These are phyloP conservation scores for Phyto melanocephala DNA, from an alignment of 2,888 invertebrate genomes.

Conservation along the genomic window DNA sequence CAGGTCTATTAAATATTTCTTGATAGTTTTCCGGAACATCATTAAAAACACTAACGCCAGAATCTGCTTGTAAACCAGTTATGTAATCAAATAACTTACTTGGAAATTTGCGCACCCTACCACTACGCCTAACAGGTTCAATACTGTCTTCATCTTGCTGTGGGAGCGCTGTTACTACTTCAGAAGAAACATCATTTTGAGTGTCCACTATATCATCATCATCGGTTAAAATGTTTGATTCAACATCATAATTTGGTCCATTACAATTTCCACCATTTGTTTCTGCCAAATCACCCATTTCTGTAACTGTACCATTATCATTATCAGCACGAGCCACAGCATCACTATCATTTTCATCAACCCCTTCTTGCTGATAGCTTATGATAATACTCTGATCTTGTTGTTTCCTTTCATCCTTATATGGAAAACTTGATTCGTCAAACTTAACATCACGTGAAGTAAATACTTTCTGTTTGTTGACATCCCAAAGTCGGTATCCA, in stretches of 20 bases:
- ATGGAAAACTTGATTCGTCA: conserved; percentile 23
- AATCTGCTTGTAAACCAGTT: neutral
- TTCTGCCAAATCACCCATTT: neutral
- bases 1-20: neutral
- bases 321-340: neutral
- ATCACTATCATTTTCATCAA: neutral
- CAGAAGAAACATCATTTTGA: neutral
- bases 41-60: neutral
- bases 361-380: conserved; percentile 22
- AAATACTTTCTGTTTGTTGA: conserved; percentile 12
- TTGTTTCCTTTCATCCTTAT: neutral
- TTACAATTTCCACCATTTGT: neutral
- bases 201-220: too few relatives aligned
- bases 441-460: conserved; percentile 10
- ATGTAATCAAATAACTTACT: neutral
- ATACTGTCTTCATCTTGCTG: neutral
- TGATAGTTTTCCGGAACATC: conserved; percentile 2
- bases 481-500: conserved; percentile 29
- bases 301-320: neutral
- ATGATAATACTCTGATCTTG: neutral
- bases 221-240: too few relatives aligned
- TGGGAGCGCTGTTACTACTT: neutral
- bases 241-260: too few relatives aligned
- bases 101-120: neutral
- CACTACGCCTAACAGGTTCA: neutral